Base-by-base conservation (phyloP, 2,888 invertebrate genomes). In the Magallana nippona region DNA sequence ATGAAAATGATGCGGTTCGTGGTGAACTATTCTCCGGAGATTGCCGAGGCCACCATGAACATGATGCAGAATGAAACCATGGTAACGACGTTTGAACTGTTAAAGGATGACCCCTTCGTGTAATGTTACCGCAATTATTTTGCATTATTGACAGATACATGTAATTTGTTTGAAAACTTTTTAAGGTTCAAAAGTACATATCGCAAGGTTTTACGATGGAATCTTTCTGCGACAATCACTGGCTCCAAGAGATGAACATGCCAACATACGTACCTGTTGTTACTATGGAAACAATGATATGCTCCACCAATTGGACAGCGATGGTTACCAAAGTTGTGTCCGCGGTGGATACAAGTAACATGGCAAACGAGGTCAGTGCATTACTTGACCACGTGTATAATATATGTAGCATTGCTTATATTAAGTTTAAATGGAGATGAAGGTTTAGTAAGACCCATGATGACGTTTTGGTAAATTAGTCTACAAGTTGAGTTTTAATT, bases 261-360 rank as follows among this genome's bases (percentile, higher is more conserved):
- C 87, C 89, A 1, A 55, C 81, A 3, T 84, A 88, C 56, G 89
- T 90, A 5, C 89, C 90, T 11, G 84, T 86, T 13, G 79, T 56
- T 2, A 85, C 90, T 5, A 86, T 92, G 32, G 86, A 88, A 32
- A 79, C 55, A 3, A 81, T 87, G 57, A 56, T 92, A 2, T 92
- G 92, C 86, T 79, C 82, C 5, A 89, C 89, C 1, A 85, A 91
- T 86, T 90, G 90, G 88, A 82, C 86, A 10, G 58, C 63, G 11
- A 81, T 88, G 3, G 60, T 85, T 10, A 17, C 57, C 13, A 85
- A 89, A 17, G 15, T 90, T 13, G 58, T 78, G n/a, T 82, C 84
- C 0, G 19, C 78, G 13, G 78, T 86, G 8, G 83, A 87, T 32
- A 82, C 84, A 10, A 44, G 83, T 32, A n/a, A 78, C 1, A 77